These are phyloP conservation scores for Uloborus diversus DNA, from an alignment of 1,140 invertebrate genomes.

Conservation along the genomic window DNA sequence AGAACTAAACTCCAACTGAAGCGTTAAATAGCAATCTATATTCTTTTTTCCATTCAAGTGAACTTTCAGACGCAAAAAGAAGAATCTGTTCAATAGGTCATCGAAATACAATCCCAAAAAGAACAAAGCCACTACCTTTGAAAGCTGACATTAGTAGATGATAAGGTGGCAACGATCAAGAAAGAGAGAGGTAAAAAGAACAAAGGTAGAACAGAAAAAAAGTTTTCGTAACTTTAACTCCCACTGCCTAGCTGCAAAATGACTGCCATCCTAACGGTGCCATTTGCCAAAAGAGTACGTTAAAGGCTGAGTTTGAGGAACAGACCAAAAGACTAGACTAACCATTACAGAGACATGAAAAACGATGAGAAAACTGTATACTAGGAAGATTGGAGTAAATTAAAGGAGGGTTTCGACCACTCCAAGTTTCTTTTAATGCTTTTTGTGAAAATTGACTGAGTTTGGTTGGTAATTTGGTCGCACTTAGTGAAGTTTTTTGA, in stretches of 20 bases:
- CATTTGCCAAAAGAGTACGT: slow-evolving; percentile 44
- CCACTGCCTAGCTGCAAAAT: slow-evolving; percentile 22
- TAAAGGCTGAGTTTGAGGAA: not conserved
- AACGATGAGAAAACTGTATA: slow-evolving; percentile 36
- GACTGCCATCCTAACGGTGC: slow-evolving; percentile 40
- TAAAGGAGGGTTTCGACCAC: slow-evolving; percentile 8
- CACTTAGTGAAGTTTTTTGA: no score
- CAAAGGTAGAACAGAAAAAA: not conserved
- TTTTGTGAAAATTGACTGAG: slow-evolving; percentile 12
- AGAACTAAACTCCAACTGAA: slow-evolving; percentile 2
- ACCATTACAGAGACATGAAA: slow-evolving; percentile 46
- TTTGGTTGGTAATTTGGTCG: slow-evolving; percentile 40
- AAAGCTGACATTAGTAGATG: slow-evolving; percentile 9
- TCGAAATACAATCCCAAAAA: slow-evolving; percentile 32
- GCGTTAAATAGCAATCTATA: no score
- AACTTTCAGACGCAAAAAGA: not conserved
- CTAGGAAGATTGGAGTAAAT: slow-evolving; percentile 16
- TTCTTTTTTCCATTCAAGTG: slow-evolving; percentile 24
- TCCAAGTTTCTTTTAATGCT: slow-evolving; percentile 20
- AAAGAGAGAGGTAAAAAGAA: not conserved
- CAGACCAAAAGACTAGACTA: slow-evolving; percentile 9
- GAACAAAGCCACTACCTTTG: slow-evolving; percentile 23
- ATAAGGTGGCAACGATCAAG: not conserved
- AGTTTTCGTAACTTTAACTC: slow-evolving; percentile 35
- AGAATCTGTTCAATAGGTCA: not conserved